Conservation (phyloP, 2,888 invertebrate species). For the Drosophila rellima region DNA sequence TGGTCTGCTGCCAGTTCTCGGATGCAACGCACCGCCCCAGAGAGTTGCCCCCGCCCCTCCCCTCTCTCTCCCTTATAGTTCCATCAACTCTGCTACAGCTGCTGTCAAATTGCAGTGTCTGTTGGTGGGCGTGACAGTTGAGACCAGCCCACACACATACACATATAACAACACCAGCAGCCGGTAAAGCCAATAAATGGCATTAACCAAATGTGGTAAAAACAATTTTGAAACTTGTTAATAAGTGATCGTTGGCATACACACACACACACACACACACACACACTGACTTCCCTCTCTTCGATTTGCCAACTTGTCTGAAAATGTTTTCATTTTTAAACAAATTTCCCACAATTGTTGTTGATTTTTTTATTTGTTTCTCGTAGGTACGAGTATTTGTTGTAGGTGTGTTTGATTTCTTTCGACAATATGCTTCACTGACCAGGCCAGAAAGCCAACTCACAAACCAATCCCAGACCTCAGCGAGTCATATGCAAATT, state of each 20-base stretch:
- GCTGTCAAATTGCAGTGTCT: slow-evolving; percentile 63
- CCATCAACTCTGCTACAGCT: slow-evolving; percentile 26
- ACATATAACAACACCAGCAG: slow-evolving; percentile 59
- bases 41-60: neutral
- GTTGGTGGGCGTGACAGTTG: slow-evolving; percentile 60
- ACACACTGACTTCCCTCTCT: neutral
- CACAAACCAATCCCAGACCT: slow-evolving; percentile 36
- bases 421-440: slow-evolving; percentile 73
- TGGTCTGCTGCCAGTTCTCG: slow-evolving; percentile 55
- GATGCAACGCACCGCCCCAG: slow-evolving; percentile 63
- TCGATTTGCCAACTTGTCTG: slow-evolving; percentile 23
- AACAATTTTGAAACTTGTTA: slow-evolving; percentile 78
- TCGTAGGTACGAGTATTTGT: slow-evolving; percentile 7
- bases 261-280: slow-evolving; percentile 29
- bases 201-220: slow-evolving; percentile 81
- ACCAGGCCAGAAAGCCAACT: slow-evolving; percentile 51
- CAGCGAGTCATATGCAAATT: slow-evolving; percentile 70
- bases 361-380: slow-evolving; percentile 24
- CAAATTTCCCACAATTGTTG: slow-evolving; percentile 74
- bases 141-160: slow-evolving; percentile 52
- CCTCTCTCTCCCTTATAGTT: slow-evolving; percentile 13
- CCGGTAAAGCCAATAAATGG: slow-evolving; percentile 72
- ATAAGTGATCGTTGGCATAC: slow-evolving; percentile 64
- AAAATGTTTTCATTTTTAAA: slow-evolving; percentile 51
- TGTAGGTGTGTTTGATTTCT: slow-evolving; percentile 65